These are phyloP conservation scores for Homarus gammarus DNA, from an alignment of 2,888 invertebrate species.

Conservation along the genomic window DNA sequence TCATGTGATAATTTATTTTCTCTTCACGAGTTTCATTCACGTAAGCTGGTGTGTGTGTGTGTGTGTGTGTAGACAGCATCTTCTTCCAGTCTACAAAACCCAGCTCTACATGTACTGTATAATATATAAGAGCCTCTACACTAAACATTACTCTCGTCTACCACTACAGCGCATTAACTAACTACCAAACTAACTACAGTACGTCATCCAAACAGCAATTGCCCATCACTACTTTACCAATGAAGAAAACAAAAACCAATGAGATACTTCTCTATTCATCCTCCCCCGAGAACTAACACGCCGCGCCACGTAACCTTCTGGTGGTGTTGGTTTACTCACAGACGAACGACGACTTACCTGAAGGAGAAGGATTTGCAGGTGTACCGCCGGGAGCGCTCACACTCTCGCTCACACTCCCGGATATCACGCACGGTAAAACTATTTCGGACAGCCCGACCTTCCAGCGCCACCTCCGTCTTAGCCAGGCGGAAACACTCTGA, in stretches of 20 bases:
- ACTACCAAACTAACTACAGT: too few relatives aligned
- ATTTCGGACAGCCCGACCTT: constrained; percentile 22
- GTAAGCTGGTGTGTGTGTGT: not conserved
- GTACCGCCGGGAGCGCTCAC: constrained; percentile 16
- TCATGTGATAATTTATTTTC: not conserved
- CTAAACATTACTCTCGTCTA: too few relatives aligned
- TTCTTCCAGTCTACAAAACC: too few relatives aligned
- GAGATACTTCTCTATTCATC: too few relatives aligned
- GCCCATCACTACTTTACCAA: too few relatives aligned
- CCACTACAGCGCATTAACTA: too few relatives aligned
- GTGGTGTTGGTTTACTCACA: not conserved
- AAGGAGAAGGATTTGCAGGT: constrained; percentile 54
- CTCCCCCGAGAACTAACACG: too few relatives aligned
- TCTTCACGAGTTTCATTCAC: not conserved
- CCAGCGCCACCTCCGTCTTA: constrained; percentile 16
- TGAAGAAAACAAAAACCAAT: too few relatives aligned
- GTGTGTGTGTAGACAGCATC: not conserved
- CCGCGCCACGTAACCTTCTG: too few relatives aligned
- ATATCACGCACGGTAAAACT: constrained; percentile 34
- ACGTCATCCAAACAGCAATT: too few relatives aligned
- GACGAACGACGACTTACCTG: constrained; percentile 26
- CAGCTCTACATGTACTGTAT: too few relatives aligned
- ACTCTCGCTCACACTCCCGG: constrained; percentile 50
- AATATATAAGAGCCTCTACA: too few relatives aligned
- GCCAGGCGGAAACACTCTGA: constrained; percentile 60